phyloP scores from a whole-genome alignment of 2,113 vertebrate genomes.

The Elanus axillaris region DNA sequence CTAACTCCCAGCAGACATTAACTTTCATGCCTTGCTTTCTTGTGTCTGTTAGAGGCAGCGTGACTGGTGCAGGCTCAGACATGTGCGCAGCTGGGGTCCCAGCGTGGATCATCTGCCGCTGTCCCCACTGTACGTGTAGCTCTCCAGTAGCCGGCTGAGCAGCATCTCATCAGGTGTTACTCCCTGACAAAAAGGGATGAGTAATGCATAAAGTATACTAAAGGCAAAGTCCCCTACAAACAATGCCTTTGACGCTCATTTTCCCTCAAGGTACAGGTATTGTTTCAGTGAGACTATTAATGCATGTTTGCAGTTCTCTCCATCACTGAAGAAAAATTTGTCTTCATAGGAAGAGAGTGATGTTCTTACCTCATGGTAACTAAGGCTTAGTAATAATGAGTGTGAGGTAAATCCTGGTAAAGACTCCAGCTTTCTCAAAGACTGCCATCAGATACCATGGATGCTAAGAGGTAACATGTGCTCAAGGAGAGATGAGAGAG shows the following conservation, averaged over 20 bases:
- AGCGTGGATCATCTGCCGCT: background rate
- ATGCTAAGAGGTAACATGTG: fast-evolving
- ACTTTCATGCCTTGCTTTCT: background rate
- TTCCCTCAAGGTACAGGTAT: background rate
- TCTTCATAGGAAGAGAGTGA: background rate
- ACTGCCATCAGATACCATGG: background rate
- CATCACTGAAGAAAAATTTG: background rate
- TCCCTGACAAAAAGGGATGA: background rate
- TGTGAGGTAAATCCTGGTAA: background rate
- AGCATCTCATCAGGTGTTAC: background rate
- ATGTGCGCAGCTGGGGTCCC: fast-evolving
- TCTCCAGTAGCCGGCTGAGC: background rate
- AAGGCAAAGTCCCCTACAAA: background rate
- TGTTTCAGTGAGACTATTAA: background rate
- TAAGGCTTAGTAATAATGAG: background rate
- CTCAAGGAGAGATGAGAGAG: background rate
- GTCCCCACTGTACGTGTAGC: fast-evolving
- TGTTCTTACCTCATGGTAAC: background rate
- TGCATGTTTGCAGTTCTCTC: background rate
- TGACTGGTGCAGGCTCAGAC: background rate
- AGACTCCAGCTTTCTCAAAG: background rate
- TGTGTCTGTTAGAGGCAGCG: fast-evolving
- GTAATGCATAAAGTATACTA: background rate
- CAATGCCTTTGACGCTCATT: background rate
- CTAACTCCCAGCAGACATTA: background rate